phyloP scores from a whole-genome alignment of 2,113 vertebrate genomes.

The Phoenicopterus ruber region DNA sequence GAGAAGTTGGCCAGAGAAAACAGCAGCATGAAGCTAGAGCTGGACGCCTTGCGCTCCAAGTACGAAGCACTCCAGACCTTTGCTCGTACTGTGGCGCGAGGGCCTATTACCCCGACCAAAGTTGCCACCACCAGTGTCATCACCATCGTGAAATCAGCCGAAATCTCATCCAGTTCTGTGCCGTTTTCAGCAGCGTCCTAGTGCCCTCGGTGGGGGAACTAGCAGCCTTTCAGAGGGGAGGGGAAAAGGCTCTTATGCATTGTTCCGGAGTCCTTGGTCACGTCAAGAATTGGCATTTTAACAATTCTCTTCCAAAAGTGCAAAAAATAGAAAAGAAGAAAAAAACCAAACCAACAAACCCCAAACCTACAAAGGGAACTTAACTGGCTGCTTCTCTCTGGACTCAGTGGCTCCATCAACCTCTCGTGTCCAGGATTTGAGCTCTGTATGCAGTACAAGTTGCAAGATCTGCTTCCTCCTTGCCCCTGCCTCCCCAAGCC shows the following conservation, averaged over 20 bases:
- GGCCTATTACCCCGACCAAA: slow-evolving; percentile 84
- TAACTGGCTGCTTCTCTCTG: slow-evolving; percentile 57
- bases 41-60: slow-evolving; percentile 89
- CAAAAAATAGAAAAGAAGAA: not conserved
- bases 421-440: slow-evolving; percentile 31
- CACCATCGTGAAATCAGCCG: slow-evolving; percentile 92
- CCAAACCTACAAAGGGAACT: slow-evolving; percentile 41
- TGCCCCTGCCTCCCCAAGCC: not conserved
- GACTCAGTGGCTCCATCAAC: slow-evolving; percentile 48
- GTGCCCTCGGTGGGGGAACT: slow-evolving; percentile 49
- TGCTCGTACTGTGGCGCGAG: slow-evolving; percentile 87
- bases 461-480: slow-evolving; percentile 28
- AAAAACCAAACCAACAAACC: not conserved
- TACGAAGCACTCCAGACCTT: slow-evolving; percentile 93
- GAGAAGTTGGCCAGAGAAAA: slow-evolving; percentile 93
- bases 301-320: slow-evolving; percentile 52
- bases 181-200: slow-evolving; percentile 82
- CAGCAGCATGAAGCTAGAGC: slow-evolving; percentile 91
- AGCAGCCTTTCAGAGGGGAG: slow-evolving; percentile 48
- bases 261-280: slow-evolving; percentile 48
- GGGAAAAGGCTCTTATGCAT: slow-evolving; percentile 35
- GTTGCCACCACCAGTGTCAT: slow-evolving; percentile 96
- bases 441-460: slow-evolving; percentile 7
- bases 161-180: slow-evolving; percentile 76
- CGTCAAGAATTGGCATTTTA: slow-evolving; percentile 57